Conservation (phyloP, 2,888 invertebrate genomes). For the Fragum sueziense region DNA sequence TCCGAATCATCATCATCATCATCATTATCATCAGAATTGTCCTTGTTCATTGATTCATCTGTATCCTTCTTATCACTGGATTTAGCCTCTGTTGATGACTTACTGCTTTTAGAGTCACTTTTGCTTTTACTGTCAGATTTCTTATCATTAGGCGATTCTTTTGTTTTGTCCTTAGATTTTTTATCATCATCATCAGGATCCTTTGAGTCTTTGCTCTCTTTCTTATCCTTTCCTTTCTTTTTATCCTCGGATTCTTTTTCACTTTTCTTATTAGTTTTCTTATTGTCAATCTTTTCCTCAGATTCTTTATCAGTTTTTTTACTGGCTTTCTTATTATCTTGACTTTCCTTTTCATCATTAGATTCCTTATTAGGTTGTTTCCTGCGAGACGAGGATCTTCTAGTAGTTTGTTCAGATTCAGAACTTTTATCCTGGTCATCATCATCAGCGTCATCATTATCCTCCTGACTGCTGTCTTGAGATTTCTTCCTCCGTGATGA, state of each 20-base stretch:
- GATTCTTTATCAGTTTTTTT: slow-evolving; percentile 7
- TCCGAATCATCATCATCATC: slow-evolving; percentile 23
- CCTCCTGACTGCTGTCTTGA: slow-evolving; percentile 34
- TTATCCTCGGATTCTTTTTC: background rate
- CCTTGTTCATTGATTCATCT: background rate
- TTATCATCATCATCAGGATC: slow-evolving; percentile 17
- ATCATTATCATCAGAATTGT: slow-evolving; percentile 6
- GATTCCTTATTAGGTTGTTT: background rate
- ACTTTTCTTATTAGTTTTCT: slow-evolving; percentile 18
- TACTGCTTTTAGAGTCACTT: slow-evolving; percentile 20
- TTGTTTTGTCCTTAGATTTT: slow-evolving; percentile 34
- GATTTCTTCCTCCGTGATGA: slow-evolving; percentile 22
- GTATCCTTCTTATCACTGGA: background rate
- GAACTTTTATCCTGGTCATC: slow-evolving; percentile 31
- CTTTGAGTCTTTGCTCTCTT: background rate
- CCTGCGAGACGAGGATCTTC: slow-evolving; percentile 10
- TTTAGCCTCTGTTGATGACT: background rate
- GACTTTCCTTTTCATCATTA: slow-evolving; percentile 23
- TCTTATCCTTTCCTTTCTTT: background rate
- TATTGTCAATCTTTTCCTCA: slow-evolving; percentile 10
- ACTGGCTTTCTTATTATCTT: slow-evolving; percentile 23
- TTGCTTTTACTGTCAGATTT: slow-evolving; percentile 20
- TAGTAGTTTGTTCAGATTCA: slow-evolving; percentile 27
- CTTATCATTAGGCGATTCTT: slow-evolving; percentile 21
- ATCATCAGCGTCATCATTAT: slow-evolving; percentile 30